These are phyloP conservation scores for Anthopleura sola DNA, from an alignment of 64 coral and sea anemone genomes.

Conservation along the genomic window DNA sequence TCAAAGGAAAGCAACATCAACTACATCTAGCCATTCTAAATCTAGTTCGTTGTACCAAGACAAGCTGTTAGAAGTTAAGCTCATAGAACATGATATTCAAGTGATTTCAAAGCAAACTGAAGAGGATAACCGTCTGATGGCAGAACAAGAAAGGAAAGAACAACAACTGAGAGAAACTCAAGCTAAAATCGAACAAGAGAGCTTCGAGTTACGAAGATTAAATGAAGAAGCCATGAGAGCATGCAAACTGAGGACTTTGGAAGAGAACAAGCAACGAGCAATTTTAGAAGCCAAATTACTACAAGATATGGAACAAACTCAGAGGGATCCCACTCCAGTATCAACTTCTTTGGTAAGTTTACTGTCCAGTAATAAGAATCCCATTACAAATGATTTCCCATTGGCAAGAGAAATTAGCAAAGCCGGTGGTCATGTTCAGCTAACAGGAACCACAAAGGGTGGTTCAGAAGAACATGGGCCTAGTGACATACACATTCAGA, in stretches of 20 bases:
- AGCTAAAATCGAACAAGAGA: constrained; percentile 18
- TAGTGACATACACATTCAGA: neutral
- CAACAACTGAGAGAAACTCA: constrained; percentile 34
- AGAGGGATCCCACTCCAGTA: neutral
- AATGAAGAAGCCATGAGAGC: constrained; percentile 9
- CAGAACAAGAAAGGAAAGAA: constrained; percentile 19
- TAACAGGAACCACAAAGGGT: neutral
- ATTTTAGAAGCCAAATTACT: constrained; percentile 22
- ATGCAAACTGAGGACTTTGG: constrained; percentile 20
- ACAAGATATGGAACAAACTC: neutral
- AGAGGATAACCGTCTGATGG: neutral
- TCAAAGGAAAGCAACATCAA: constrained; percentile 3
- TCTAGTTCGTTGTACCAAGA: neutral
- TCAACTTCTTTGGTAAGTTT: neutral
- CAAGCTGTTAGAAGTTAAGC: constrained; percentile 9
- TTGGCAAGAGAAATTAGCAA: constrained; percentile 5
- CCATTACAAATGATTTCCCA: neutral
- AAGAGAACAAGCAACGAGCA: constrained; percentile 36
- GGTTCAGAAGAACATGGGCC: neutral
- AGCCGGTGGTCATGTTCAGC: neutral
- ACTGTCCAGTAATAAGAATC: neutral
- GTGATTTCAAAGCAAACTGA: neutral
- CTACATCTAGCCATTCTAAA: neutral
- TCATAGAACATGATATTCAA: constrained; percentile 21
- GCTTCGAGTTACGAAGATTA: constrained; percentile 20